Base-by-base conservation (phyloP, 2,888 invertebrate genomes). In the Ametastegia equiseti region DNA sequence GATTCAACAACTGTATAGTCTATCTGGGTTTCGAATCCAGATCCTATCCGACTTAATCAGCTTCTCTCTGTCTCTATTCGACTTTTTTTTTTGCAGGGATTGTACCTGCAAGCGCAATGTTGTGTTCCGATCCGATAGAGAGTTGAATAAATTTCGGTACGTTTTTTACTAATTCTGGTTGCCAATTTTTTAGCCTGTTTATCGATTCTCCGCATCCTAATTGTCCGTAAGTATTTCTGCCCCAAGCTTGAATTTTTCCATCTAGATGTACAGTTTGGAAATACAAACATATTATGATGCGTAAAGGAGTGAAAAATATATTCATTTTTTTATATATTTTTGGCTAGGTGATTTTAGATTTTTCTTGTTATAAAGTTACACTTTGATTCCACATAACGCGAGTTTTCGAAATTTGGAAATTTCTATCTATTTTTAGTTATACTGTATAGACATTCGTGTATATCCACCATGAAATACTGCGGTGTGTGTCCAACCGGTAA, bases 401-500 rank as follows among this genome's bases (percentile, higher is more conserved):
- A n/a, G n/a, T 69, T 23, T 69, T 69, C 42, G 42, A 63, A 63
- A 63, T 30, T 63, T 0, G n/a, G 30, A 63, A 36, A 36, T 33
- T 63, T 63, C 27, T 1, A n/a, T 9, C 9, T 27, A 23, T 36
- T 11, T 3, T 65, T n/a, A n/a, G 27, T 27, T 7, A 47, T 19
- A 30, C n/a, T 15, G 0, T 45, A 45, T 11, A 7, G 7, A 63
- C 30, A 6, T 23, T 13, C 27, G 9, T 67, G 19, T 67, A 45
- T 30, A 71, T 47, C 4, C n/a, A 91, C 92, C 87, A 60, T 82
- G 87, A 27, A 92, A 92, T 13, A 95, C 92, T 4, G 95, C 93
- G 85, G 94, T 94, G 90, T 97, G 97, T 0, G 96, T 96, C 97
- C 97, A 97, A 4, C 97, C 97, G 86, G 94, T 94, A 84, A 93